phyloP scores from a whole-genome alignment of 2,888 invertebrate genomes.

The Xanthia icteritia region DNA sequence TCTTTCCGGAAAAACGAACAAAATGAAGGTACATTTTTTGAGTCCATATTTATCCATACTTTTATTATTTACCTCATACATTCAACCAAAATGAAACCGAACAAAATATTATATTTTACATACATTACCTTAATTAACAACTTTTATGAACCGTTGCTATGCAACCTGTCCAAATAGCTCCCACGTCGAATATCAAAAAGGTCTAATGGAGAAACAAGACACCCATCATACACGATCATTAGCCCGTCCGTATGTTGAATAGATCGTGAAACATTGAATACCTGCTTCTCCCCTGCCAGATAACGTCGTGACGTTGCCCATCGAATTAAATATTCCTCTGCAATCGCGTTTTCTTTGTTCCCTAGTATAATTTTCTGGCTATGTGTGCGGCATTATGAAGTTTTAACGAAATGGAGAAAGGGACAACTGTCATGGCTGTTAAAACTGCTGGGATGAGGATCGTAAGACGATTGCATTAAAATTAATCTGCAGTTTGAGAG shows the following conservation, averaged over 20 bases:
- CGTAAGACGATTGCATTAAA: constrained; percentile 21
- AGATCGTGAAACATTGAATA: constrained; percentile 45
- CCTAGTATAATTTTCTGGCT: constrained; percentile 69
- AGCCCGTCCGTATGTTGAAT: constrained; percentile 55
- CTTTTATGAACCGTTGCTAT: not conserved
- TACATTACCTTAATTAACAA: not conserved
- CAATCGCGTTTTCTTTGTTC: constrained; percentile 76
- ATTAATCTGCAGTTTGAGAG: constrained; percentile 12
- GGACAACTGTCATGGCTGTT: constrained; percentile 40
- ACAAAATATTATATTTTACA: not conserved
- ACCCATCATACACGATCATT: constrained; percentile 53
- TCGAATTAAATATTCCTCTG: constrained; percentile 80
- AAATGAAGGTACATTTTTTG: not conserved
- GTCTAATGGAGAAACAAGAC: constrained; percentile 51
- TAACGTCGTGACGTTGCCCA: constrained; percentile 63
- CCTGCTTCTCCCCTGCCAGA: constrained; percentile 63
- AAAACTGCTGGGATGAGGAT: constrained; percentile 12
- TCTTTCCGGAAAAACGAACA: not conserved
- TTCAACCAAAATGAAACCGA: not conserved
- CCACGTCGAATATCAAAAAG: constrained; percentile 42
- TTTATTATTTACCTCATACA: not conserved
- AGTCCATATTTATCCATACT: not conserved
- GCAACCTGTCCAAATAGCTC: constrained; percentile 2
- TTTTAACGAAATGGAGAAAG: constrained; percentile 75
- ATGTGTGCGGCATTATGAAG: constrained; percentile 70